Conservation (phyloP, 2,888 invertebrate genomes). For the Cheilosia soror region DNA sequence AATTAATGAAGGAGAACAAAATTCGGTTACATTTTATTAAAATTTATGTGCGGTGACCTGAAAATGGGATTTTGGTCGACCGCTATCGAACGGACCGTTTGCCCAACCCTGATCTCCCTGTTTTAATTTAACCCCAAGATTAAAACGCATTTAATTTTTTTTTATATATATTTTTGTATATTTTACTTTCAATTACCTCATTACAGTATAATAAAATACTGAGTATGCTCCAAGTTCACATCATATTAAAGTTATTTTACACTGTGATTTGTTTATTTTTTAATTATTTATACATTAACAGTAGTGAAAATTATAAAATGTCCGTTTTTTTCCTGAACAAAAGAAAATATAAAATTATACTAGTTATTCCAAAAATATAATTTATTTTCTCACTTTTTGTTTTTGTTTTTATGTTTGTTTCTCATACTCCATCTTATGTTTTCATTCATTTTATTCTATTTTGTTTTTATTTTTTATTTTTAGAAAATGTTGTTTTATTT, state of each 20-base stretch:
- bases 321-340: conserved; percentile 51
- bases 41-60: too few species aligned
- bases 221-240: conserved; percentile 84
- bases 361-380: conserved; percentile 69
- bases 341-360: conserved; percentile 65
- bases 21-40: too few species aligned
- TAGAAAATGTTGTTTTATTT: conserved; percentile 43
- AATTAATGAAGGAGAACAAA: too few species aligned
- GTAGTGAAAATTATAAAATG: conserved; percentile 65
- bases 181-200: conserved; percentile 81
- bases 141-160: conserved; percentile 13
- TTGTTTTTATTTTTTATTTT: conserved; percentile 9
- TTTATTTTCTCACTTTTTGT: conserved; percentile 52
- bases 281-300: conserved; percentile 74
- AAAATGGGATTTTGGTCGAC: too few species aligned
- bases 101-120: too few species aligned
- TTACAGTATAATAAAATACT: conserved; percentile 83
- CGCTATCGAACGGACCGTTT: too few species aligned
- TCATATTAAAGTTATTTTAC: conserved; percentile 78
- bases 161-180: conserved; percentile 71
- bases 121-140: background rate
- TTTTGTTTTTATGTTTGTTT: conserved; percentile 37
- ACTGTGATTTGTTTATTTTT: conserved; percentile 65
- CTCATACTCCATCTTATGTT: conserved; percentile 38
- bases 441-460: conserved; percentile 30